A percentile compares a stretch with the other conserved stretches of the same genome.
Conservation (phyloP, 2,113 vertebrate genomes). For the Alligator mississippiensis region DNA sequence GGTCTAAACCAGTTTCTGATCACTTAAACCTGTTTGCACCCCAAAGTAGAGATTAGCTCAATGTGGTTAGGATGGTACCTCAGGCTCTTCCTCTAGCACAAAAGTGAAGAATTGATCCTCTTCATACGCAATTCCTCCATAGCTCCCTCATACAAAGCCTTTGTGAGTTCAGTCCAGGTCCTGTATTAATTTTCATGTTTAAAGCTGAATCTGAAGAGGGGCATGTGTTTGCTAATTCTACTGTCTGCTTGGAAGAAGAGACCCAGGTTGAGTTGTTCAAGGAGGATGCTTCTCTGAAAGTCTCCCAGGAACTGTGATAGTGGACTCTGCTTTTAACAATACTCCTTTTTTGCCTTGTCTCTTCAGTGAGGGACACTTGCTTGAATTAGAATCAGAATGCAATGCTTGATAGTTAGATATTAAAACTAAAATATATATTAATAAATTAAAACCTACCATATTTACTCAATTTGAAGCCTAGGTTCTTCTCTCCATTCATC, state of each 20-base stretch:
- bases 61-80: rapidly evolving
- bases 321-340: not conserved
- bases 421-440: too few relatives aligned
- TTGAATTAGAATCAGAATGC: too few relatives aligned
- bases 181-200: not conserved
- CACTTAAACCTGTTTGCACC: too few relatives aligned
- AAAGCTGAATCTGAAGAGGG: not conserved
- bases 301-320: not conserved
- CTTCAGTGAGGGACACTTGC: too few relatives aligned
- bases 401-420: too few relatives aligned
- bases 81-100: rapidly evolving
- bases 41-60: too few relatives aligned
- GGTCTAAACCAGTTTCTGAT: too few relatives aligned
- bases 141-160: rapidly evolving
- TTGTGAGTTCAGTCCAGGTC: not conserved
- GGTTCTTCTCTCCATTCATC: too few relatives aligned
- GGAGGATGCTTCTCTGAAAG: not conserved
- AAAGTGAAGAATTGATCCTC: rapidly evolving
- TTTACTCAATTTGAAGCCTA: too few relatives aligned
- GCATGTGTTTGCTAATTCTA: rapidly evolving
- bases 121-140: not conserved
- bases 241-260: not conserved
- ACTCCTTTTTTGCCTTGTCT: not conserved
- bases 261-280: not conserved
- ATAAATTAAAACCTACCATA: too few relatives aligned